These are phyloP conservation scores for Osmerus eperlanus DNA, from an alignment of 2,113 vertebrate genomes.

Conservation along the genomic window DNA sequence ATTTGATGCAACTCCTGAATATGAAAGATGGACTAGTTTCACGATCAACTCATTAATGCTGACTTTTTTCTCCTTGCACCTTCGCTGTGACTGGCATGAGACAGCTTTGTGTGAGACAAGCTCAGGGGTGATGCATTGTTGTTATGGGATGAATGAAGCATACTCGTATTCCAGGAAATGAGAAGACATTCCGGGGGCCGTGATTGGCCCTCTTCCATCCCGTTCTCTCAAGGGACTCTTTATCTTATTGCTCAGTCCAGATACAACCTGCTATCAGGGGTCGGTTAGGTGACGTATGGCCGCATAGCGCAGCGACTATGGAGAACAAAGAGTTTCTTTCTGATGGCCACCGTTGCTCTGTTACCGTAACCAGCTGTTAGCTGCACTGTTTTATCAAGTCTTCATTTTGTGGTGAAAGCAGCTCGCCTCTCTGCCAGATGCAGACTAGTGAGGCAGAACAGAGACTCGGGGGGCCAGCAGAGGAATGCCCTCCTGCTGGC, in stretches of 20 bases:
- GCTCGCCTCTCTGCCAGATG: constrained; percentile 65
- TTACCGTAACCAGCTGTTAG: constrained; percentile 51
- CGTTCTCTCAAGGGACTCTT: constrained; percentile 55
- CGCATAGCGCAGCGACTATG: constrained; percentile 11
- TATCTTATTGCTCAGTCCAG: constrained; percentile 46
- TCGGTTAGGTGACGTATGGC: constrained; percentile 34
- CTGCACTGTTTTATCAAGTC: constrained; percentile 56
- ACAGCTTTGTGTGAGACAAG: not conserved
- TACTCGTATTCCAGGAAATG: constrained; percentile 44
- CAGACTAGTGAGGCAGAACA: constrained; percentile 66
- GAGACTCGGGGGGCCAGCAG: constrained; percentile 50
- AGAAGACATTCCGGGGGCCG: constrained; percentile 51
- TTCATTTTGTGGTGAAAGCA: constrained; percentile 73
- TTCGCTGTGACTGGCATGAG: not conserved
- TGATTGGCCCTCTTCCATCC: constrained; percentile 44
- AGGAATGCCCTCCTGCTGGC: constrained; percentile 73
- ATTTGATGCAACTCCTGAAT: too few species aligned
- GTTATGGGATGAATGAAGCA: constrained; percentile 45
- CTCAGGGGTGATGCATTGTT: constrained; percentile 20
- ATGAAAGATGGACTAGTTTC: too few species aligned
- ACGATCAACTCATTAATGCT: too few species aligned
- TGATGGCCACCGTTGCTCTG: constrained; percentile 23
- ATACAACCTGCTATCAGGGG: constrained; percentile 38
- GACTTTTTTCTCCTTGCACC: constrained; percentile 7
- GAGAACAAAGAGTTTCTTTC: constrained; percentile 56